Evolutionary conservation across 2,797 vertebrate genomes (phyloP).

Genomic region (Sorex maritimensis): DNA sequence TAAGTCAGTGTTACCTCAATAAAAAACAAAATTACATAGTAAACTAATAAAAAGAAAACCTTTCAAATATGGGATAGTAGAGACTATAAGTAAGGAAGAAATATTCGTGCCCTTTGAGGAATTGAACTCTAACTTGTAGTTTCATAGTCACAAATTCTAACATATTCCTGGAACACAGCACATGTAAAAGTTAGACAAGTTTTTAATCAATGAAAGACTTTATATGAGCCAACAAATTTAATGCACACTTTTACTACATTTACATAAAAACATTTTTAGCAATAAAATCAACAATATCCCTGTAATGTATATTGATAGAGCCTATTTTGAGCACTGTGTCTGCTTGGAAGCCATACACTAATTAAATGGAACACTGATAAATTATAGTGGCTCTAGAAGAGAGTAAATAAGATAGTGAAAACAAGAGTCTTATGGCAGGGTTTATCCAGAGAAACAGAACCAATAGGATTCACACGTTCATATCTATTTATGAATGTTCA

Average conservation of each 20-base stretch:
- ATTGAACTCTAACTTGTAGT: neutral
- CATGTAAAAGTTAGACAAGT: neutral
- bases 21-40: no score
- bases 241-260: neutral
- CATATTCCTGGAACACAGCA: conserved; percentile 35
- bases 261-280: neutral
- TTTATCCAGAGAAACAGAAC: neutral
- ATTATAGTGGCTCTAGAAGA: neutral
- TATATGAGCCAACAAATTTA: conserved; percentile 3
- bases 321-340: neutral
- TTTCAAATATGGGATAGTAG: neutral
- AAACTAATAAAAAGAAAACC: neutral
- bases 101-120: neutral
- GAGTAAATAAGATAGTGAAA: neutral
- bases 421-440: neutral
- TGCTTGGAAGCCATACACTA: neutral
- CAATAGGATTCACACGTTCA: neutral
- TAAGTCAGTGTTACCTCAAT: no score
- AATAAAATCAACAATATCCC: neutral
- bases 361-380: neutral
- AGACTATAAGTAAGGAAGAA: conserved; percentile 2
- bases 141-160: conserved; percentile 9
- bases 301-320: neutral
- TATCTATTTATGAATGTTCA: neutral
- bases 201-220: conserved; percentile 30